phyloP scores from a whole-genome alignment of 2,113 vertebrate genomes.

The Apus apus region DNA sequence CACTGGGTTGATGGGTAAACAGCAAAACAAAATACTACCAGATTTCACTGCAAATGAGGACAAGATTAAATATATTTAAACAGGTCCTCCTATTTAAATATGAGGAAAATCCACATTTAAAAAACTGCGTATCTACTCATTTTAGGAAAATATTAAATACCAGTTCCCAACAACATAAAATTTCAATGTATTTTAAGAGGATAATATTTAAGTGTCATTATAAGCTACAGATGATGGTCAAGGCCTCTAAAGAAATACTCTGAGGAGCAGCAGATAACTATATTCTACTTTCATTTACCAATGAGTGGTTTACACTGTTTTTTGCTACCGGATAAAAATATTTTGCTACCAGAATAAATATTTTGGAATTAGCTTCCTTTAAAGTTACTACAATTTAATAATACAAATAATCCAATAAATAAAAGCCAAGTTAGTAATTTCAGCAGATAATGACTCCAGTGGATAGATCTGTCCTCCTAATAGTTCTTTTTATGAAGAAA shows the following conservation, averaged over 20 bases:
- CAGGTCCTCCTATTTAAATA: neutral
- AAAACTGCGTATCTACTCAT: neutral
- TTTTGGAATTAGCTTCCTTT: conserved; percentile 19
- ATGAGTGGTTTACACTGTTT: conserved; percentile 28
- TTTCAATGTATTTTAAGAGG: neutral
- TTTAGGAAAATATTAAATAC: neutral
- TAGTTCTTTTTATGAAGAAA: conserved; percentile 5
- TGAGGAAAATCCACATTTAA: neutral
- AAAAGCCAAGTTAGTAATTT: conserved; percentile 12
- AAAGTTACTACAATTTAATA: conserved; percentile 35
- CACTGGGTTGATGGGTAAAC: neutral
- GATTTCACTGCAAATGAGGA: neutral
- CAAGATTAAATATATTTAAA: neutral
- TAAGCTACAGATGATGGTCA: neutral
- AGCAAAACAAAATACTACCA: neutral
- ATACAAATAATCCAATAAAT: conserved; percentile 48
- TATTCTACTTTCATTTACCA: conserved; percentile 28
- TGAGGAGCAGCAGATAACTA: conserved; percentile 33
- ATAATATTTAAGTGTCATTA: neutral
- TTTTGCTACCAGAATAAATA: neutral
- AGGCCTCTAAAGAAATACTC: conserved; percentile 24
- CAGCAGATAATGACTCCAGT: conserved; percentile 51
- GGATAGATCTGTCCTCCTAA: conserved; percentile 46
- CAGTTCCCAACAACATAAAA: neutral
- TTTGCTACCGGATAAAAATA: neutral